Evolutionary conservation across 1,140 invertebrate species (phyloP).

Genomic region (Habropoda laboriosa): DNA sequence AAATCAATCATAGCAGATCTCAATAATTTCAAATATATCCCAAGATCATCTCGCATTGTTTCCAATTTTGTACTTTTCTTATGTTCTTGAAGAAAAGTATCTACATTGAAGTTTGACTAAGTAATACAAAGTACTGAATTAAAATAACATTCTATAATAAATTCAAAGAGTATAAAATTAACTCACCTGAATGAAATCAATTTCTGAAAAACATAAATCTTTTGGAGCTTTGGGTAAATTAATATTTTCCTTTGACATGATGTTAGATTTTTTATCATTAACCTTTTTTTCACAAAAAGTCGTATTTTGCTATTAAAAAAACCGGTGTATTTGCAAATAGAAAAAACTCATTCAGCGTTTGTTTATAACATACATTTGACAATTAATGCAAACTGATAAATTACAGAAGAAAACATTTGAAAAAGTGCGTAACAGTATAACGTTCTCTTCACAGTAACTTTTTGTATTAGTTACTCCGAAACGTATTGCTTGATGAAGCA

Average conservation of each 20-base stretch:
- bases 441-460: neutral
- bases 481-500: no score
- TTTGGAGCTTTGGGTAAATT: conserved; percentile 78
- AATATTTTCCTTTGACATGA: conserved; percentile 74
- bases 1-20: conserved; percentile 97
- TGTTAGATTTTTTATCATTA: conserved; percentile 13
- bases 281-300: neutral
- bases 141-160: conserved; percentile 11
- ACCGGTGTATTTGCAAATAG: neutral
- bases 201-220: conserved; percentile 77
- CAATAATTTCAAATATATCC: conserved; percentile 93
- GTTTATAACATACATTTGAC: neutral
- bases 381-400: neutral
- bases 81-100: conserved; percentile 94
- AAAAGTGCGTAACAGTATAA: neutral
- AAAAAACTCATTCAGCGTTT: neutral
- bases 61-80: conserved; percentile 91
- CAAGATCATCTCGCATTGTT: conserved; percentile 94
- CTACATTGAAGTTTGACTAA: conserved; percentile 93
- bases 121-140: conserved; percentile 12
- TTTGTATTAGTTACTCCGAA: no score
- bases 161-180: neutral
- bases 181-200: conserved; percentile 76
- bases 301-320: neutral
- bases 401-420: neutral